Evolutionary conservation across 2,797 vertebrate species (phyloP), one percentile per base, ranked within the genome.

Genomic region (Pipistrellus kuhlii): DNA sequence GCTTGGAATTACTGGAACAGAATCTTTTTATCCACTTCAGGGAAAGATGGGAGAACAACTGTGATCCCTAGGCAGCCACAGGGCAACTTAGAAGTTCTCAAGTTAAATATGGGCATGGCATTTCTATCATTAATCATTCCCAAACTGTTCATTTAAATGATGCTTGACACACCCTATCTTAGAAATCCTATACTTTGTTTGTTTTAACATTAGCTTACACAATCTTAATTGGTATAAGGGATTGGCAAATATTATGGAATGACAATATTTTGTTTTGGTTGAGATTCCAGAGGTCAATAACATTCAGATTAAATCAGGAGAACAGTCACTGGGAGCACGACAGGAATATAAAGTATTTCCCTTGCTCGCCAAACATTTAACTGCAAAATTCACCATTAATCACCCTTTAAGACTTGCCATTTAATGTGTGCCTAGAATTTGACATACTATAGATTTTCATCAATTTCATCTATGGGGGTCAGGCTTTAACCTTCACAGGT

Each of bases 111-210:
- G 11, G 21, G 35, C 32, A 5, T 89, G 46, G 41, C 44, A 68
- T 87, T 96, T 93, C 35, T 91, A 68, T 46, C 25, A 78, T 57
- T 88, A 93, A 88, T 95, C 71, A 93, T 81, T 91, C 18, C 30
- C 30, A 35, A 84, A 14, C 6, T 62, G 6, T 92, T 85, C 66
- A 83, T 86, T 92, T 85, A 71, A 94, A 90, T 90, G 83, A 53
- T 73, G 48, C 21, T 69, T 57, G 57, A 20, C 14, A 78, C 2
- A 69, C 5, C 38, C 38, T 91, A 81, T 82, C 64, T 82, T 88
- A 77, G 17, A 94, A 94, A 89, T 64, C 6, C 8, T 85, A 89
- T 66, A 88, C 55, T 93, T 93, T 77, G 30, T 94, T 89, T 80
- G 23, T 72, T 96, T 94, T 85, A 88, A 90, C 12, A 69, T 41